These are phyloP conservation scores for Phainopepla nitens DNA, from an alignment of 2,113 vertebrate species.

Conservation along the genomic window DNA sequence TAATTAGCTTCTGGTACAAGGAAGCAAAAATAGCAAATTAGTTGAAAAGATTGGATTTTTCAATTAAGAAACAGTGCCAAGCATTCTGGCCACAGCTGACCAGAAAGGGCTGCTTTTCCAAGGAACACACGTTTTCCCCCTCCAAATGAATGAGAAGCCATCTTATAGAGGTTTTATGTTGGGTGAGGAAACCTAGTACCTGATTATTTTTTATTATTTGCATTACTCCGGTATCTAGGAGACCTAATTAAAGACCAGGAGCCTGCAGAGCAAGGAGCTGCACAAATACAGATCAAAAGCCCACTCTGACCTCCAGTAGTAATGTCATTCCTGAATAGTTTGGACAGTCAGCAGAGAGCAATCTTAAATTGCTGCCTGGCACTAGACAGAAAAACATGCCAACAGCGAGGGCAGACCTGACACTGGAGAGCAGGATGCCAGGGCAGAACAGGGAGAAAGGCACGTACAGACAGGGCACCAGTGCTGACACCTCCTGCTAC, in stretches of 20 bases:
- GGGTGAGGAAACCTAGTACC: not conserved
- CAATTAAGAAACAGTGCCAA: not conserved
- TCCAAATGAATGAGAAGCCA: not conserved
- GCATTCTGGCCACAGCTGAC: not conserved
- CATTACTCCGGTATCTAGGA: not conserved
- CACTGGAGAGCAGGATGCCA: not conserved
- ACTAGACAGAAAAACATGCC: not conserved
- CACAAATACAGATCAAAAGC: not conserved
- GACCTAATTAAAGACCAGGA: not conserved
- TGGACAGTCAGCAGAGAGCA: not conserved
- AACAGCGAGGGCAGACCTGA: not conserved
- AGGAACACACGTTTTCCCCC: not conserved
- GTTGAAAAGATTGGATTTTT: not conserved
- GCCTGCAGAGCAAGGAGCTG: not conserved
- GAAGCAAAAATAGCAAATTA: not conserved
- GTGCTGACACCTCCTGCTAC: constrained; percentile 54
- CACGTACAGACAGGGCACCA: not conserved
- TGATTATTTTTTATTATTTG: not conserved
- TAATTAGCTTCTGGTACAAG: not conserved
- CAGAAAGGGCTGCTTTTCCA: not conserved
- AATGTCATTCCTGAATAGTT: not conserved
- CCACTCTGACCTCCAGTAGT: not conserved
- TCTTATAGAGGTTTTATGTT: not conserved
- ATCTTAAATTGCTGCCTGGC: not conserved
- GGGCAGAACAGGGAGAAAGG: not conserved